phyloP scores from a whole-genome alignment of 2,113 vertebrate genomes.

The Mustela nigripes region DNA sequence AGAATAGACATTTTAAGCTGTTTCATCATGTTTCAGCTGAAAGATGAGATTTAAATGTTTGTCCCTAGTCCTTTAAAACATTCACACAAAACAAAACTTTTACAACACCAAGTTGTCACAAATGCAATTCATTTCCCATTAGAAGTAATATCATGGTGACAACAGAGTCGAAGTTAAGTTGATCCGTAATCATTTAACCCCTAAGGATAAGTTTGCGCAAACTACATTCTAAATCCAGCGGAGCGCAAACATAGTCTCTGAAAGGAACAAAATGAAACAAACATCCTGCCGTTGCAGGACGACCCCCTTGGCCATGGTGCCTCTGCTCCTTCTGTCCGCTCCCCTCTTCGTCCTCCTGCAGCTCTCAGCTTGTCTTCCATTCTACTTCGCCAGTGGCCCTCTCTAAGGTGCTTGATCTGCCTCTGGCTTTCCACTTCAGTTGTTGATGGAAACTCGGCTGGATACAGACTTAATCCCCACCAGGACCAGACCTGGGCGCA shows the following conservation, averaged over 20 bases:
- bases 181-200: neutral
- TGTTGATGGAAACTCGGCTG: neutral
- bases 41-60: conserved; percentile 38
- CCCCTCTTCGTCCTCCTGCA: neutral
- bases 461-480: neutral
- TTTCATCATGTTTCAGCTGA: neutral
- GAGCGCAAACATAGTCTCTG: neutral
- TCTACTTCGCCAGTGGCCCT: neutral
- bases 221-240: neutral
- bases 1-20: neutral
- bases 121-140: neutral
- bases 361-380: neutral
- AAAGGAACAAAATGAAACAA: conserved; percentile 13
- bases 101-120: neutral
- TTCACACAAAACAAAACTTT: conserved; percentile 12
- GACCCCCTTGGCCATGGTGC: neutral
- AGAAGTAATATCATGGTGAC: neutral
- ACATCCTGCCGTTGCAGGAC: neutral
- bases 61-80: neutral
- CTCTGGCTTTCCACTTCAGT: neutral
- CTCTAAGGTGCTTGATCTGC: neutral
- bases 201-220: neutral
- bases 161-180: neutral
- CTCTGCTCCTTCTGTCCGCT: neutral
- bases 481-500: neutral